These are phyloP conservation scores for Heliopora coerulea DNA, from an alignment of 92 coral and sea anemone genomes.

Conservation along the genomic window DNA sequence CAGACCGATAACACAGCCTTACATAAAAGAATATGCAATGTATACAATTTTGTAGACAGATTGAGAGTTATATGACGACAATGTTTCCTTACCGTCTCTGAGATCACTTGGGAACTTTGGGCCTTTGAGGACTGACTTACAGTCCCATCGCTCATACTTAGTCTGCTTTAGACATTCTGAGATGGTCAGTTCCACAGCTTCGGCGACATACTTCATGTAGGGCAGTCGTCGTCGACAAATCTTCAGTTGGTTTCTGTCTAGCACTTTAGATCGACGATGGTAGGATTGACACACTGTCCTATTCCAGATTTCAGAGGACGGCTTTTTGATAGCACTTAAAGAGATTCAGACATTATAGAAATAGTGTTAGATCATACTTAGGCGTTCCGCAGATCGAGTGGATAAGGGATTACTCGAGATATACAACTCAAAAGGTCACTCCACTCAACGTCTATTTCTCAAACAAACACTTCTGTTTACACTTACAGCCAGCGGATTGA, in stretches of 20 bases:
- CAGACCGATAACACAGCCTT: neutral
- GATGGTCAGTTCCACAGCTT: constrained; percentile 71
- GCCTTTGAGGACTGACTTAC: constrained; percentile 60
- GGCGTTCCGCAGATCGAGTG: constrained; percentile 16
- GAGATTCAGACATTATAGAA: neutral
- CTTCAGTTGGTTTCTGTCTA: constrained; percentile 64
- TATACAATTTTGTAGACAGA: too few species aligned
- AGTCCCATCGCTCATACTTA: constrained; percentile 75
- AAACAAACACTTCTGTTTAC: constrained; percentile 22
- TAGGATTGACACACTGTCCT: too few species aligned
- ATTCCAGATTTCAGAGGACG: neutral
- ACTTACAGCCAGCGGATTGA: constrained; percentile 82
- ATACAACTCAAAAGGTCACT: constrained; percentile 8
- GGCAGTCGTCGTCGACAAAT: constrained; percentile 61
- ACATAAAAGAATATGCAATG: neutral
- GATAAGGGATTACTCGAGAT: neutral
- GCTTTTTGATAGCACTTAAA: constrained; percentile 15
- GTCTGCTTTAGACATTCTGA: constrained; percentile 65
- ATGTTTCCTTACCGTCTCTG: constrained; percentile 62
- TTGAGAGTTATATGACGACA: neutral
- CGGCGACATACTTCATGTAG: constrained; percentile 78
- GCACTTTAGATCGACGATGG: constrained; percentile 47
- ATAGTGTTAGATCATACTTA: neutral
- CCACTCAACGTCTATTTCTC: neutral
- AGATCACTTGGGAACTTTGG: constrained; percentile 68